Evolutionary conservation across 2,113 vertebrate species (phyloP).

Genomic region (Notarius quadriscutis): DNA sequence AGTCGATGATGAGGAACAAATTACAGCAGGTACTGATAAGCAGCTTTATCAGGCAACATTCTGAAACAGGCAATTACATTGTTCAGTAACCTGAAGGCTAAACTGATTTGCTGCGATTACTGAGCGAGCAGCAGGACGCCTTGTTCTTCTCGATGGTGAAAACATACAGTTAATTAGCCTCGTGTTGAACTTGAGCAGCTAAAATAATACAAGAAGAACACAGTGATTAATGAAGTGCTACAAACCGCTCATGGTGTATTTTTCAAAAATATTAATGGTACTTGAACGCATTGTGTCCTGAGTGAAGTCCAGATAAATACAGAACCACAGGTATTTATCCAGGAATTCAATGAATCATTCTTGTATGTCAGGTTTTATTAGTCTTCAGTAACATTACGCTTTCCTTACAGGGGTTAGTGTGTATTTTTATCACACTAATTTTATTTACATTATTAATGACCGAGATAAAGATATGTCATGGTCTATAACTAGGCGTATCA

Average conservation of each 20-base stretch:
- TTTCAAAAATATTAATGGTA: not conserved
- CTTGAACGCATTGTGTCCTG: not conserved
- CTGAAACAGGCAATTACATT: constrained; percentile 30
- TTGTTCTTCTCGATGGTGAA: not conserved
- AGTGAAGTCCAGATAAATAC: too few species aligned
- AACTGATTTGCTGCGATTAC: constrained; percentile 13
- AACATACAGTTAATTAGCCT: constrained; percentile 25
- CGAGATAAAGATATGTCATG: too few species aligned
- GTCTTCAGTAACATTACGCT: too few species aligned
- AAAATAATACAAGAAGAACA: not conserved
- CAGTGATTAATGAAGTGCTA: not conserved
- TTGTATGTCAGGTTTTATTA: not conserved
- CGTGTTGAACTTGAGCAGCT: constrained; percentile 18
- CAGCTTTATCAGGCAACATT: constrained; percentile 9
- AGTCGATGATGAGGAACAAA: constrained; percentile 1
- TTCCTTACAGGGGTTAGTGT: too few species aligned
- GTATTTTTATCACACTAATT: too few species aligned
- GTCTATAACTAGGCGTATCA: too few species aligned
- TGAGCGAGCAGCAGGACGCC: constrained; percentile 3
- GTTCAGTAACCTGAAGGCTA: constrained; percentile 24
- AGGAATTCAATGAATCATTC: not conserved
- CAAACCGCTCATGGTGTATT: not conserved
- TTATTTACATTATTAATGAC: too few species aligned
- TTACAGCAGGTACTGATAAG: constrained; percentile 2
- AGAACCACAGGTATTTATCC: not conserved